phyloP scores from a whole-genome alignment of 64 coral and sea anemone species.

The Hydrozoanthus tunicans region DNA sequence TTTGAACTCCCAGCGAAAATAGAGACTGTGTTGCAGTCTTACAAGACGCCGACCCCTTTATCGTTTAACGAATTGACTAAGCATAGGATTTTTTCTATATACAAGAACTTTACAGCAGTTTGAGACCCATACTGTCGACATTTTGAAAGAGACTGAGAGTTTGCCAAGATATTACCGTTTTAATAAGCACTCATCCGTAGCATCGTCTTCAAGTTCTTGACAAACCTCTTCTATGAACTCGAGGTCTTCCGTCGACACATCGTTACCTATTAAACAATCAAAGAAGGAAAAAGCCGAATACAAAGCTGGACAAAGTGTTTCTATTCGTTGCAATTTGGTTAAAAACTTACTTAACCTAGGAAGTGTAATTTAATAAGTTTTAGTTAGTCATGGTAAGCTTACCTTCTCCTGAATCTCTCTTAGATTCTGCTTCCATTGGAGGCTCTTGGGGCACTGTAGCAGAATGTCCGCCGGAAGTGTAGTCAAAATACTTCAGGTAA shows the following conservation, averaged over 20 bases:
- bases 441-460: not conserved
- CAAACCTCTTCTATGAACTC: constrained; percentile 43
- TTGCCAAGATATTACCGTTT: constrained; percentile 27
- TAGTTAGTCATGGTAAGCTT: not conserved
- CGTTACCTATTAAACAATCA: not conserved
- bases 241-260: constrained; percentile 23
- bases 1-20: too few relatives aligned
- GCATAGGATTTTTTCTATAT: not conserved
- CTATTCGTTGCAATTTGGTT: too few relatives aligned
- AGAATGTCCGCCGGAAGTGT: not conserved
- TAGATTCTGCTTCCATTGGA: not conserved
- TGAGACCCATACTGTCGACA: not conserved
- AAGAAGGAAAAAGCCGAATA: not conserved
- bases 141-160: not conserved
- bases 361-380: too few relatives aligned
- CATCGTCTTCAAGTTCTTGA: constrained; percentile 29
- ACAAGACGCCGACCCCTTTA: too few relatives aligned
- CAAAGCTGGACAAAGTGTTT: too few relatives aligned
- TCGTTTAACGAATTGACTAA: too few relatives aligned
- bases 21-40: too few relatives aligned
- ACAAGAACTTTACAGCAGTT: not conserved
- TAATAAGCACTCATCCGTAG: constrained; percentile 43
- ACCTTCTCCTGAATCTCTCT: not conserved
- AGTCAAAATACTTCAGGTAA: constrained; percentile 5
- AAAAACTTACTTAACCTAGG: too few relatives aligned